phyloP scores from a whole-genome alignment of 2,888 invertebrate species.

The Agrypnus murinus region DNA sequence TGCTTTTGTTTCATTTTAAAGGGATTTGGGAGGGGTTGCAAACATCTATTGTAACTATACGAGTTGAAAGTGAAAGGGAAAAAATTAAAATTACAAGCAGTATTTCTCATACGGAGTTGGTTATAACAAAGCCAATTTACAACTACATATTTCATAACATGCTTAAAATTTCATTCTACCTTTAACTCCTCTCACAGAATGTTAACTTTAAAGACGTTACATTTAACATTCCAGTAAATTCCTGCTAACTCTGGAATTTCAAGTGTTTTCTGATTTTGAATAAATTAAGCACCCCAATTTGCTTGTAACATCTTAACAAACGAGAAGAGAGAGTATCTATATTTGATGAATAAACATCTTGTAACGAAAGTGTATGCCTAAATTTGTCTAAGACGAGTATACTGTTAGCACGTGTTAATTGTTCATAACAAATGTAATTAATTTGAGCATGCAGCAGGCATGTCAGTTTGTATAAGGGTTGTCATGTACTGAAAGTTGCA shows the following conservation, averaged over 20 bases:
- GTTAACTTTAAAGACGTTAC: constrained; percentile 7
- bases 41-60: no score
- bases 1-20: background rate
- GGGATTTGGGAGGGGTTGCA: no score
- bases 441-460: no score
- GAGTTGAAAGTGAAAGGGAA: background rate
- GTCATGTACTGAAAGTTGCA: no score
- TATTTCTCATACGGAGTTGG: background rate
- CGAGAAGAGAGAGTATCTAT: constrained; percentile 11
- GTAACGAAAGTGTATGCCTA: constrained; percentile 4
- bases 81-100: background rate
- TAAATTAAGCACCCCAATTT: constrained; percentile 18
- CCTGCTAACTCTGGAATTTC: constrained; percentile 15
- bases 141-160: background rate
- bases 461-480: no score
- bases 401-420: background rate
- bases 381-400: background rate
- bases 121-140: background rate
- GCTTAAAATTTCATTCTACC: background rate
- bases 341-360: constrained; percentile 13
- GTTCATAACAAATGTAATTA: background rate
- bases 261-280: constrained; percentile 24
- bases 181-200: background rate
- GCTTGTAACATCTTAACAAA: constrained; percentile 9
- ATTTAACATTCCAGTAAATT: background rate